Evolutionary conservation across 1,140 invertebrate genomes (phyloP), one percentile per base, ranked within the genome.

Genomic region (Drosophila erecta): DNA sequence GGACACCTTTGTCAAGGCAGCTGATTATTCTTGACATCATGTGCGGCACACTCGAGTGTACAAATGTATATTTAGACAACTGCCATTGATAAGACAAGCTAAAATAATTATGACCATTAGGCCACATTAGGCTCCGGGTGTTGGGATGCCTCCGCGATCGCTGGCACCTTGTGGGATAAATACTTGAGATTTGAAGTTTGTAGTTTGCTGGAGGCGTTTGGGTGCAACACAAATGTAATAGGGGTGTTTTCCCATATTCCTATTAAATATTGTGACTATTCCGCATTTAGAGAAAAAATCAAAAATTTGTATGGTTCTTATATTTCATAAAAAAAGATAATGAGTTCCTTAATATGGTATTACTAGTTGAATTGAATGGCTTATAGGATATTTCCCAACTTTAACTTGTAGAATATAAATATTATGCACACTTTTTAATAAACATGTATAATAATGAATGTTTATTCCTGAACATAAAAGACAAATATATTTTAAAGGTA

Each of bases 71-170:
- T 75, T 86, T 81, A 72, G 79, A 79, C 66, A 87, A 86, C 46
- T 73, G 54, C 49, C 49, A 51, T 51, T 79, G 84, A 87, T 87
- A 87, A 89, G 76, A 76, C 76, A 81, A 89, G 67, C 69, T 64
- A 80, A 87, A 87, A 87, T 89, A 87, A 87, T 87, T 87, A 89
- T 83, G 61, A 61, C 84, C 84, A 87, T 87, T 87, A 87, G 84
- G 67, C 56, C 60, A 73, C 79, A 76, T 76, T 76, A 71, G 81
- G 74, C 75, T 30, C 60, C 50, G 70, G 62, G 47, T 79, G 49
- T 46, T 51, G 61, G 81, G 49, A 77, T 44, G 73, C 53, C 73
- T 38, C 37, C 15, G 37, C 50, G 47, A 51, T 66, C 53, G 44
- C 37, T 10, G 38, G 22, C 73, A 76, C 55, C 54, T 69, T 38